Conservation (phyloP, 2,797 vertebrate species). For the Lepus oiostolus region DNA sequence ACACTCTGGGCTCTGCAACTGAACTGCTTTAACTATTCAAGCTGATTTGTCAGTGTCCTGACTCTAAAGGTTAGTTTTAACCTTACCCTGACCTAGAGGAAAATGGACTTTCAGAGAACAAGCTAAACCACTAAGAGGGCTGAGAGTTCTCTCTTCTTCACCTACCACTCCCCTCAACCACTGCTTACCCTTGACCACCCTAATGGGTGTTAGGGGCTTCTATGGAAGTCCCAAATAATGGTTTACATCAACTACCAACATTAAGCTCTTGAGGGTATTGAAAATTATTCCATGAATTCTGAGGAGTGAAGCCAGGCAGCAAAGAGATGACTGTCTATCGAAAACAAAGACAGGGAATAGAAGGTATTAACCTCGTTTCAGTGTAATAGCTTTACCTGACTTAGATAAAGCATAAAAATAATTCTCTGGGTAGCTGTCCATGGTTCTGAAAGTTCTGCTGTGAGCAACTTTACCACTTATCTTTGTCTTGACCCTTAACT, state of each 20-base stretch:
- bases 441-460: conserved; percentile 1
- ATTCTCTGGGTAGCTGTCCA: background rate
- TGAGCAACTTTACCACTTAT: background rate
- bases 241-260: background rate
- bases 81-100: conserved; percentile 19
- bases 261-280: background rate
- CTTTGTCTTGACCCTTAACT: background rate
- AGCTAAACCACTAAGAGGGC: background rate
- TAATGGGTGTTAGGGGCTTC: background rate
- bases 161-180: background rate
- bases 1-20: background rate
- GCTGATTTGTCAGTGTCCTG: background rate
- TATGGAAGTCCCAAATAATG: background rate
- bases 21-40: background rate
- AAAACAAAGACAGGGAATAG: conserved; percentile 11
- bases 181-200: background rate
- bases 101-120: background rate
- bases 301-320: background rate
- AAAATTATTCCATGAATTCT: conserved; percentile 46
- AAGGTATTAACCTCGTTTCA: background rate
- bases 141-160: background rate
- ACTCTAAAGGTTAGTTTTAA: conserved; percentile 26
- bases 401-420: background rate
- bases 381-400: background rate
- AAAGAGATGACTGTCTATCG: background rate